These are phyloP conservation scores for Drosophila yooni DNA, from an alignment of 2,888 invertebrate genomes.

Conservation along the genomic window DNA sequence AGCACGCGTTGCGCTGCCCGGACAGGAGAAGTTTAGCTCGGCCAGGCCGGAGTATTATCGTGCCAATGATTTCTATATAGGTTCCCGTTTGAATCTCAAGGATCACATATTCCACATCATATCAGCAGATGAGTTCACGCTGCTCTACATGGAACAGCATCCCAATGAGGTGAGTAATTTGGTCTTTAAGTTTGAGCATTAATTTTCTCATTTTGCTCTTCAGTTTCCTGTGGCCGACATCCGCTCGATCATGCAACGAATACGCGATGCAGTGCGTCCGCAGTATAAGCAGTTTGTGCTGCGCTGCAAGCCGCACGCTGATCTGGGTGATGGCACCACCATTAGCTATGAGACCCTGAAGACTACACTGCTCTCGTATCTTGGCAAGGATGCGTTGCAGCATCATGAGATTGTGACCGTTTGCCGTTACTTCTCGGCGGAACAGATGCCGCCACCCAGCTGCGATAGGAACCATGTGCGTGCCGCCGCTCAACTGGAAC, in stretches of 20 bases:
- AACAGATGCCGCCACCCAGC: slow-evolving; percentile 85
- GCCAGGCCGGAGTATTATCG: slow-evolving; percentile 91
- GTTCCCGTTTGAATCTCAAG: slow-evolving; percentile 91
- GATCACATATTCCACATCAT: slow-evolving; percentile 91
- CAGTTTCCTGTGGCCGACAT: slow-evolving; percentile 91
- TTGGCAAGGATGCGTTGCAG: slow-evolving; percentile 85
- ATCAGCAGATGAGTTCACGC: slow-evolving; percentile 94
- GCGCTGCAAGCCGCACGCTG: slow-evolving; percentile 87
- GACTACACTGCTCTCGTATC: slow-evolving; percentile 87
- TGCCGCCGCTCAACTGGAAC: slow-evolving; percentile 89
- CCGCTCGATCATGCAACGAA: slow-evolving; percentile 90
- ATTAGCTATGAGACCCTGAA: slow-evolving; percentile 84
- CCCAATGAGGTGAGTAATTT: slow-evolving; percentile 87
- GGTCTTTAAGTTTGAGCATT: fast-evolving
- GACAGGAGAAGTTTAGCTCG: slow-evolving; percentile 89
- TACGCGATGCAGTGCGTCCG: slow-evolving; percentile 88
- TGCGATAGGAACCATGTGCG: slow-evolving; percentile 86
- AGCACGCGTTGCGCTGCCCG: slow-evolving; percentile 89
- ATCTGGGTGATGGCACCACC: slow-evolving; percentile 56
- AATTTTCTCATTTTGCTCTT: slow-evolving; percentile 1
- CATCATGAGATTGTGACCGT: slow-evolving; percentile 93
- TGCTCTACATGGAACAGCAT: slow-evolving; percentile 94
- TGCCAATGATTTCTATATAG: slow-evolving; percentile 93
- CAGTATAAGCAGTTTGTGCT: slow-evolving; percentile 92
- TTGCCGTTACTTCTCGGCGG: slow-evolving; percentile 90